A percentile compares a stretch with the other conserved stretches of the same genome.
These are phyloP conservation scores for Lophochroa leadbeateri DNA, from an alignment of 2,113 vertebrate genomes.

Conservation along the genomic window DNA sequence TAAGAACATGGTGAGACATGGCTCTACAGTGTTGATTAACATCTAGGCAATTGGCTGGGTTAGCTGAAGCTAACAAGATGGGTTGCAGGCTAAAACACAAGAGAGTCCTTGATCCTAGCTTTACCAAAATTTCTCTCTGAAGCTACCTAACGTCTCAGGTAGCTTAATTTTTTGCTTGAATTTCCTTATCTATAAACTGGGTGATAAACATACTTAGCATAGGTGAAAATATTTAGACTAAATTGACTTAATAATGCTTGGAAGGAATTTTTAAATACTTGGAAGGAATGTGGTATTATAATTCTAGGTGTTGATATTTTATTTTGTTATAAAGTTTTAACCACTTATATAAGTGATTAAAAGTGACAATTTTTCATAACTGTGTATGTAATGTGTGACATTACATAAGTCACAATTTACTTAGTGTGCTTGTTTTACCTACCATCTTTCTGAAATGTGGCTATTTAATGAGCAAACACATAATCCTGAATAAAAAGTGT, in stretches of 20 bases:
- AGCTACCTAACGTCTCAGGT: neutral
- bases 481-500: neutral
- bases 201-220: fast-evolving
- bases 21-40: neutral
- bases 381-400: neutral
- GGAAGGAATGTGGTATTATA: neutral
- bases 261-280: neutral
- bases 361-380: neutral
- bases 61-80: neutral
- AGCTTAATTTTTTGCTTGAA: neutral
- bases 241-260: neutral
- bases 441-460: neutral
- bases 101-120: neutral
- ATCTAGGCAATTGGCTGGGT: neutral
- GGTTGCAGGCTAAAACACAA: neutral
- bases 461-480: neutral
- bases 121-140: neutral
- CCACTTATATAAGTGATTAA: neutral
- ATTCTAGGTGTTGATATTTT: neutral
- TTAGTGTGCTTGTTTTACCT: neutral
- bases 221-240: neutral
- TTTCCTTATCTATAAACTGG: neutral
- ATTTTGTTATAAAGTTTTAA: neutral
- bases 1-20: neutral
- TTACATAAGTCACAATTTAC: neutral